A percentile compares a stretch with the other conserved stretches of the same genome.
These are phyloP conservation scores for Colletes gigas DNA, from an alignment of 1,140 invertebrate species.

Conservation along the genomic window DNA sequence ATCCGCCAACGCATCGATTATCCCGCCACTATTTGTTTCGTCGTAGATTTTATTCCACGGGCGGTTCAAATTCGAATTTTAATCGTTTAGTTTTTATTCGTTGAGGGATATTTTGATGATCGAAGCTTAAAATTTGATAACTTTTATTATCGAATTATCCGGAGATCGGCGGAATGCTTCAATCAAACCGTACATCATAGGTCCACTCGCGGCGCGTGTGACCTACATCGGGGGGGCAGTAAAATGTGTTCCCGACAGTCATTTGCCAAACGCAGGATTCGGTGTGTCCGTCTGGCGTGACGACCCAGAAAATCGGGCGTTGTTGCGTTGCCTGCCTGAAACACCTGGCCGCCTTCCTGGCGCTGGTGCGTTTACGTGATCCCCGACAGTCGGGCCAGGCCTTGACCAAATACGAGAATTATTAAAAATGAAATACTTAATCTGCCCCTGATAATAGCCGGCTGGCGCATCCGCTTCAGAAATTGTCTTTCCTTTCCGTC, in stretches of 20 bases:
- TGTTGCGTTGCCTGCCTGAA: constrained; percentile 37
- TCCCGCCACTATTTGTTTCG: background rate
- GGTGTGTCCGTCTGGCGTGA: constrained; percentile 65
- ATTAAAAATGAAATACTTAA: constrained; percentile 41
- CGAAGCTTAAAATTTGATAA: background rate
- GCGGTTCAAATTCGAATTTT: too few species aligned
- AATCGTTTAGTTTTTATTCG: too few species aligned
- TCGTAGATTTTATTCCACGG: background rate
- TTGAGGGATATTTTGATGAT: too few species aligned
- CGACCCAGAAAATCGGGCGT: constrained; percentile 67
- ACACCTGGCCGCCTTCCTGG: constrained; percentile 61
- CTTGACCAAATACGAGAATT: constrained; percentile 34
- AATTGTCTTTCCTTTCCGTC: constrained; percentile 17
- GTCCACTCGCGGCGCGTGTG: constrained; percentile 29
- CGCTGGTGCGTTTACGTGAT: constrained; percentile 46
- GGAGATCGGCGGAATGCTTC: background rate
- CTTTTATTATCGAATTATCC: background rate
- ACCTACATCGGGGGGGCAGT: constrained; percentile 38
- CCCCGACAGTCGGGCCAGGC: constrained; percentile 56
- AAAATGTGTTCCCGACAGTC: constrained; percentile 57
- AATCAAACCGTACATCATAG: constrained; percentile 27
- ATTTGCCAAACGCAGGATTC: constrained; percentile 60
- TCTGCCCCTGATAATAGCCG: constrained; percentile 12
- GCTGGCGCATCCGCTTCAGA: constrained; percentile 25
- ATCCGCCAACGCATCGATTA: background rate